A percentile compares a stretch with the other conserved stretches of the same genome.
These are phyloP conservation scores for Takifugu bimaculatus DNA, from an alignment of 2,113 vertebrate genomes.

Conservation along the genomic window DNA sequence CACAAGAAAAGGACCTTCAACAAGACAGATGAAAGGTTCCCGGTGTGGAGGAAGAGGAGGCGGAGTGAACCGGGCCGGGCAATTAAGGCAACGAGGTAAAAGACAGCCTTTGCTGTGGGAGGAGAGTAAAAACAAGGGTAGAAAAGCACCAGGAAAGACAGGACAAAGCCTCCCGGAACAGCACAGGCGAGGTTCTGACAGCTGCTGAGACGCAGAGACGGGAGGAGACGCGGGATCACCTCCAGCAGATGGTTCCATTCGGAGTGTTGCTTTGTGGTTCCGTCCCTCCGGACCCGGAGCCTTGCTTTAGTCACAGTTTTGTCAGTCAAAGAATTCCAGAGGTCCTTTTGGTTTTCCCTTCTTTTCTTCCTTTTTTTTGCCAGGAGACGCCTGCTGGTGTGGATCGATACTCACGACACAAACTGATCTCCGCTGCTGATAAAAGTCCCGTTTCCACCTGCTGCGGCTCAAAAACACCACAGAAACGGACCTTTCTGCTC, in stretches of 20 bases:
- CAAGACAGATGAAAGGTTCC: slow-evolving; percentile 37
- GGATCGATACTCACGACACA: slow-evolving; percentile 10
- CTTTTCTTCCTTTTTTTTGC: background rate
- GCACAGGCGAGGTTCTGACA: slow-evolving; percentile 5
- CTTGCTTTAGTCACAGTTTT: background rate
- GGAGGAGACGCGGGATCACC: slow-evolving; percentile 2
- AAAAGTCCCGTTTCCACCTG: slow-evolving; percentile 8
- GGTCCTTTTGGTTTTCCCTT: slow-evolving; percentile 9
- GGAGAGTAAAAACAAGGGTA: slow-evolving; percentile 17
- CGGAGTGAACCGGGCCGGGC: slow-evolving; percentile 46
- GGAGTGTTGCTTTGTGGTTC: slow-evolving; percentile 1
- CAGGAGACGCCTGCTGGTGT: slow-evolving; percentile 48
- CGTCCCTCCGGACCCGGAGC: slow-evolving; percentile 3
- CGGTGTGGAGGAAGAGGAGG: slow-evolving; percentile 50
- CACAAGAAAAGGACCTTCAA: slow-evolving; percentile 37
- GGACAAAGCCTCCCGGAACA: slow-evolving; percentile 6
- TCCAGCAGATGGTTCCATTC: slow-evolving; percentile 6
- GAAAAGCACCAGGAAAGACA: slow-evolving; percentile 31
- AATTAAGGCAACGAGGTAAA: slow-evolving; percentile 69
- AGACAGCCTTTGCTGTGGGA: slow-evolving; percentile 42
- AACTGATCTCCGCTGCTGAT: slow-evolving; percentile 4
- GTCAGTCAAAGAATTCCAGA: slow-evolving; percentile 4
- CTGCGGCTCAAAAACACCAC: slow-evolving; percentile 11
- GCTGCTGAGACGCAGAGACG: slow-evolving; percentile 15
- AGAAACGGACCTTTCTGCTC: slow-evolving; percentile 1